Percentiles rank a stretch among this genome's conserved stretches.
phyloP scores from a whole-genome alignment of 2,888 invertebrate genomes.

The Lepidochitona cinerea region DNA sequence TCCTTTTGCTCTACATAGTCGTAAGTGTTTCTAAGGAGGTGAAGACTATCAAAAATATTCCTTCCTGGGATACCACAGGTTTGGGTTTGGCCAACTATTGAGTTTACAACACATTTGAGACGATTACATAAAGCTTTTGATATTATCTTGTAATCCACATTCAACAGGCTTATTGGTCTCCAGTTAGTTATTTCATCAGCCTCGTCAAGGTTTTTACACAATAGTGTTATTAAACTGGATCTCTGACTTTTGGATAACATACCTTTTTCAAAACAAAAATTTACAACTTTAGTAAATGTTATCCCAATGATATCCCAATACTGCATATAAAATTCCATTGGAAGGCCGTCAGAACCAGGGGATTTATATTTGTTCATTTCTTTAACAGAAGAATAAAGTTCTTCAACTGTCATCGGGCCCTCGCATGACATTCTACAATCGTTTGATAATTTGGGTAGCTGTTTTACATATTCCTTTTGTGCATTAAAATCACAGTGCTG shows the following conservation, averaged over 20 bases:
- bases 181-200: not conserved
- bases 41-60: constrained; percentile 36
- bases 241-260: too few relatives aligned
- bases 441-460: not conserved
- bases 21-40: constrained; percentile 30
- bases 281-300: too few relatives aligned
- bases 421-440: not conserved
- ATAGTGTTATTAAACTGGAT: too few relatives aligned
- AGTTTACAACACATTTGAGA: not conserved
- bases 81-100: not conserved
- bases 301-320: too few relatives aligned
- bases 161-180: not conserved
- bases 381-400: not conserved
- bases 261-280: too few relatives aligned
- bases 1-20: constrained; percentile 37
- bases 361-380: too few relatives aligned
- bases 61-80: constrained; percentile 32
- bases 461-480: not conserved
- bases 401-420: not conserved
- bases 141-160: not conserved
- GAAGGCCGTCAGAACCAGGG: too few relatives aligned
- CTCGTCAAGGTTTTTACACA: too few relatives aligned
- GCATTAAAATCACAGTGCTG: not conserved
- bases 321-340: too few relatives aligned
- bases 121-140: not conserved